A percentile compares a stretch with the other conserved stretches of the same genome.
Evolutionary conservation across 2,797 vertebrate genomes (phyloP).

Genomic region (Acanthiza pusilla): DNA sequence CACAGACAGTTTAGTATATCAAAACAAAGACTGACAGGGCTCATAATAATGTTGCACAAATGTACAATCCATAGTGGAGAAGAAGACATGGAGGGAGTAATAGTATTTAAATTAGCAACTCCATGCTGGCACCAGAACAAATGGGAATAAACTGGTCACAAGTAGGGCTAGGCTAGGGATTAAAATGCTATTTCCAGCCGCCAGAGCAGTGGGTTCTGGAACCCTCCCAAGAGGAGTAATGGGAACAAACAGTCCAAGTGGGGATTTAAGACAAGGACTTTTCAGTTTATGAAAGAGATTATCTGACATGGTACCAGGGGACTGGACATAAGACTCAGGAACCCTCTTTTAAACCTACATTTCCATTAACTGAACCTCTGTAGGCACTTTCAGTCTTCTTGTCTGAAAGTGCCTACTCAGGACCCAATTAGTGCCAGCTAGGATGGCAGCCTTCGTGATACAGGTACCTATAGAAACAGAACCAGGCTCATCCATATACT

Average conservation of each 20-base stretch:
- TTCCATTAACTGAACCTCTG: background rate
- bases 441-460: background rate
- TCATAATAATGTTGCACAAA: background rate
- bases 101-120: background rate
- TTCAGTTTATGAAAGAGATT: constrained; percentile 61
- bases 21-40: background rate
- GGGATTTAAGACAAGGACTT: constrained; percentile 63
- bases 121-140: constrained; percentile 48
- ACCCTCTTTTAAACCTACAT: background rate
- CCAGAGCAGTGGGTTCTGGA: constrained; percentile 59
- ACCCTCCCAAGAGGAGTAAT: constrained; percentile 56
- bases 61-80: background rate
- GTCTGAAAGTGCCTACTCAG: background rate
- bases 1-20: background rate
- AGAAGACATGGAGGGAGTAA: background rate
- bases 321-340: constrained; percentile 11
- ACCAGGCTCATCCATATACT: background rate
- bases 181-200: constrained; percentile 62
- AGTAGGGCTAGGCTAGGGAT: constrained; percentile 51
- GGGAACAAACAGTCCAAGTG: constrained; percentile 57
- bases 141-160: constrained; percentile 58
- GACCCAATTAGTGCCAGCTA: background rate
- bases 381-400: background rate
- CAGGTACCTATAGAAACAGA: background rate
- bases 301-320: constrained; percentile 45